phyloP scores from a whole-genome alignment of 2,113 vertebrate species.

The Hipposideros armiger region DNA sequence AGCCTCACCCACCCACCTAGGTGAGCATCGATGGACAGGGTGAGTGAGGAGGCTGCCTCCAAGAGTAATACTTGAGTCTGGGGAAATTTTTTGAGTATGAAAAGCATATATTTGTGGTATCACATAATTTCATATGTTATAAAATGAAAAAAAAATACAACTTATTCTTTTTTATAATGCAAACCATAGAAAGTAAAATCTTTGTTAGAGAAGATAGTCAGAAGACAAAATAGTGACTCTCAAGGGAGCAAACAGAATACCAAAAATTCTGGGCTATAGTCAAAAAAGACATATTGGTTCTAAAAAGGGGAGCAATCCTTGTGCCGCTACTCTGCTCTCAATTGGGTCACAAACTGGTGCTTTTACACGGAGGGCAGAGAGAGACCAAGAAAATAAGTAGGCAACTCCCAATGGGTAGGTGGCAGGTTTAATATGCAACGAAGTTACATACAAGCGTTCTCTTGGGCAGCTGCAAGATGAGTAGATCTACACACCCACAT shows the following conservation, averaged over 20 bases:
- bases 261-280: neutral
- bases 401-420: neutral
- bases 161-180: neutral
- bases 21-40: neutral
- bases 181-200: conserved; percentile 15
- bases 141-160: neutral
- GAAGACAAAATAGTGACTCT: neutral
- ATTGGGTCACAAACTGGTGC: neutral
- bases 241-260: neutral
- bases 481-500: neutral
- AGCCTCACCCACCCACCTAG: neutral
- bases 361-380: neutral
- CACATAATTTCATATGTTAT: neutral
- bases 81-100: neutral
- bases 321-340: neutral
- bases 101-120: neutral
- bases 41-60: neutral
- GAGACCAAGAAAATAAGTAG: neutral
- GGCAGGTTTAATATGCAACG: neutral
- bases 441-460: neutral
- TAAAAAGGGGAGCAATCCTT: neutral
- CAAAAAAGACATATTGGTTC: neutral
- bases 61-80: neutral
- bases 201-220: neutral
- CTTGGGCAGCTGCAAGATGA: neutral